Evolutionary conservation across 2,888 invertebrate species (phyloP).

Genomic region (Sarcophaga subvicina): DNA sequence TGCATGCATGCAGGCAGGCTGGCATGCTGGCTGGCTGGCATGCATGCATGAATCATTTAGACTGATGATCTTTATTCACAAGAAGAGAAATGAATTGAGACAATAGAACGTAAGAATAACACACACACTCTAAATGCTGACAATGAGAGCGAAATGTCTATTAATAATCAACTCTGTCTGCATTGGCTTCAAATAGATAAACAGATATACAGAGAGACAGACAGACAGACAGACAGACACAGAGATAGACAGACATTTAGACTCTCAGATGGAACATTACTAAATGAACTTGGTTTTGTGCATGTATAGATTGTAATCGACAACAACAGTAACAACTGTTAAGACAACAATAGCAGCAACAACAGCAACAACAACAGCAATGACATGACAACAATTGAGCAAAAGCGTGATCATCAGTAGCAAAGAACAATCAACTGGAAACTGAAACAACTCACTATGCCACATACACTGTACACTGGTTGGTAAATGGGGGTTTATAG

Average conservation of each 20-base stretch:
- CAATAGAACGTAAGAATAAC: not conserved
- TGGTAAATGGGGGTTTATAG: too few species aligned
- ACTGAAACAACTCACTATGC: not conserved
- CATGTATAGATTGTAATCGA: constrained; percentile 56
- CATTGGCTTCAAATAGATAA: constrained; percentile 37
- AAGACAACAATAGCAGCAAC: constrained; percentile 47
- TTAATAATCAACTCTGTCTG: constrained; percentile 55
- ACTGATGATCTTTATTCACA: constrained; percentile 54
- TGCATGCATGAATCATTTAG: constrained; percentile 46
- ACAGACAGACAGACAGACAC: not conserved
- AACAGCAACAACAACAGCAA: constrained; percentile 52
- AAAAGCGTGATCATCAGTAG: constrained; percentile 65
- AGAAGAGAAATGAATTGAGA: constrained; percentile 13
- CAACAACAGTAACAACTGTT: constrained; percentile 12
- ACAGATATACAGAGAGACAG: constrained; percentile 30
- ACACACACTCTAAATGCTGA: constrained; percentile 33
- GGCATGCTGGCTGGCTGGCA: constrained; percentile 27
- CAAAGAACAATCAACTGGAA: constrained; percentile 35
- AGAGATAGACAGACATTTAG: too few species aligned
- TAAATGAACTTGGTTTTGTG: constrained; percentile 62
- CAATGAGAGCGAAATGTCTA: constrained; percentile 54
- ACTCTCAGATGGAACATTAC: constrained; percentile 10
- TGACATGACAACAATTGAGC: constrained; percentile 56
- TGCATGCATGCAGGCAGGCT: constrained; percentile 44
- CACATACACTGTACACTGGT: too few species aligned